Conservation (phyloP, 2,113 vertebrate genomes). For the Oncorhynchus masou region DNA sequence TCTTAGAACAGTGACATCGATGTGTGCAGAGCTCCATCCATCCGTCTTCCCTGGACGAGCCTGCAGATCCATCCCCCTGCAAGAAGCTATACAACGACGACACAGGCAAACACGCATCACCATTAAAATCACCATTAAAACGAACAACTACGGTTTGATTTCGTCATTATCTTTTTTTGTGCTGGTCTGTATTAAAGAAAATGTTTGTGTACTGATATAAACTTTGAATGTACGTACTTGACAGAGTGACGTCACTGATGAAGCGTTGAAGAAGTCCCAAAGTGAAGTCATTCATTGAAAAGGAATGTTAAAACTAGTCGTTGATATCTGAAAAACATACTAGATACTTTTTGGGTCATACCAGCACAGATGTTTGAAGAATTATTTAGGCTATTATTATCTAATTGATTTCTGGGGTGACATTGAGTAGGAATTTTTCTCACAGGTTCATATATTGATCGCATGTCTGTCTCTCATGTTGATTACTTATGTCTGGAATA, state of each 20-base stretch:
- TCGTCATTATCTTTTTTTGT: not conserved
- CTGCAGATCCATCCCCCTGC: conserved; percentile 11
- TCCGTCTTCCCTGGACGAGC: conserved; percentile 26
- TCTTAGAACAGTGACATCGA: conserved; percentile 32
- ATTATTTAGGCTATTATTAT: conserved; percentile 4
- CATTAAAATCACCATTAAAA: not conserved
- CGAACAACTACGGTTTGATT: too few species aligned
- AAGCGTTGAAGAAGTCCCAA: conserved; percentile 51
- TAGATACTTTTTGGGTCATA: not conserved
- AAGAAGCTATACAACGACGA: conserved; percentile 11
- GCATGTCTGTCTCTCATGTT: not conserved
- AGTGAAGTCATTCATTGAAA: conserved; percentile 68
- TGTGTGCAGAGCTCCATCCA: conserved; percentile 15
- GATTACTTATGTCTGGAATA: not conserved
- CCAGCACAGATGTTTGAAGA: not conserved
- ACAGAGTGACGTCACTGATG: conserved; percentile 53
- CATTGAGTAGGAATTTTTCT: conserved; percentile 9
- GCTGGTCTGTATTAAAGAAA: not conserved
- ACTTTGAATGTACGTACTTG: conserved; percentile 5
- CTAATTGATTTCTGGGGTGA: conserved; percentile 17
- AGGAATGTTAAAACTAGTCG: conserved; percentile 32
- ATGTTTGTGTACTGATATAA: not conserved
- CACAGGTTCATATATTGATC: conserved; percentile 26
- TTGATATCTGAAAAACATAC: not conserved
- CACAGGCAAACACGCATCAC: conserved; percentile 1